These are phyloP conservation scores for Arrhopalites spinosus DNA, from an alignment of 2,888 invertebrate genomes.

Conservation along the genomic window DNA sequence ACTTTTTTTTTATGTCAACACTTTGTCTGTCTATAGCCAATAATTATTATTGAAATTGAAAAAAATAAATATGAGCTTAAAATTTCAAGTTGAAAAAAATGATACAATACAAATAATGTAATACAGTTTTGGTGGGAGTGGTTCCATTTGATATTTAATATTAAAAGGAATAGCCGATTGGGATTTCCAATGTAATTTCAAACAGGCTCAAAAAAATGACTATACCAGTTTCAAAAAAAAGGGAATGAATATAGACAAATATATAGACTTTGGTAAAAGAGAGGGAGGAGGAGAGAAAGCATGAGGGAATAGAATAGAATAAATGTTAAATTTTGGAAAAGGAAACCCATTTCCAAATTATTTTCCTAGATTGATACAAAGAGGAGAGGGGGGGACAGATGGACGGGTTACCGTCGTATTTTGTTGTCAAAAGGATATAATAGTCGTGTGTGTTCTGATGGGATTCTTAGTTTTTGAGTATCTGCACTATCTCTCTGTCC, in stretches of 20 bases:
- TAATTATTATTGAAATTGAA: no score
- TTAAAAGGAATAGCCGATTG: background rate
- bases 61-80: no score
- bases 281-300: background rate
- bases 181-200: no score
- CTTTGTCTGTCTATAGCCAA: no score
- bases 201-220: background rate
- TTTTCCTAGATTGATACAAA: conserved; percentile 24
- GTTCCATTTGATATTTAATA: no score
- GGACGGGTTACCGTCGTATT: conserved; percentile 22
- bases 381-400: conserved; percentile 15
- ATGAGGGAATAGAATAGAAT: background rate
- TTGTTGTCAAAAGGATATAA: conserved; percentile 32
- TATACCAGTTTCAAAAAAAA: no score
- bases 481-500: background rate
- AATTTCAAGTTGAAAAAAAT: no score
- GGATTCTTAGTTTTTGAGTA: background rate
- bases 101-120: no score
- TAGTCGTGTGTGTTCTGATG: background rate
- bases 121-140: no score
- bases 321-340: background rate
- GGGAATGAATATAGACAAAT: background rate
- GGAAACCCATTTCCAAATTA: conserved; percentile 28
- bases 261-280: background rate
- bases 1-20: no score